A percentile compares a stretch with the other conserved stretches of the same genome.
Evolutionary conservation across 2,113 vertebrate genomes (phyloP).

Genomic region (Proterorhinus semilunaris): DNA sequence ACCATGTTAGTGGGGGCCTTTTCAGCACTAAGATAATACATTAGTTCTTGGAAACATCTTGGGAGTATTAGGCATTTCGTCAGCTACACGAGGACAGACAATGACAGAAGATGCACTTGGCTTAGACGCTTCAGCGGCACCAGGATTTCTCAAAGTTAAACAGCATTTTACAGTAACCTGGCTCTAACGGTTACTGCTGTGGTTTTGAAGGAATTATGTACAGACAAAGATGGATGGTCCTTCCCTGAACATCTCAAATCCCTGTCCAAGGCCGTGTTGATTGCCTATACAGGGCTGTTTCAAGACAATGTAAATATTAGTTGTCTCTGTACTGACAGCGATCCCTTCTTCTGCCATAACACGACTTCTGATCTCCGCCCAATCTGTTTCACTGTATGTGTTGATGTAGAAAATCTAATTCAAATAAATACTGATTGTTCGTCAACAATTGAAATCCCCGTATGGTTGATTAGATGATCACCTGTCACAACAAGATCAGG

Average conservation of each 20-base stretch:
- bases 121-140: constrained; percentile 27
- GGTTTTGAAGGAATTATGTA: constrained; percentile 32
- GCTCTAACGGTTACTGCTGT: constrained; percentile 9
- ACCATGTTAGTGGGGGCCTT: constrained; percentile 3
- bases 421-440: too few relatives aligned
- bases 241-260: constrained; percentile 28
- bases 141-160: constrained; percentile 27
- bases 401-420: too few relatives aligned
- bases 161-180: constrained; percentile 9
- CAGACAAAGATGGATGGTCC: constrained; percentile 39
- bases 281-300: neutral
- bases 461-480: too few relatives aligned
- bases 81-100: constrained; percentile 19
- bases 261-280: constrained; percentile 29
- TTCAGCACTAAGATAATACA: constrained; percentile 39
- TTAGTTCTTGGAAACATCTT: constrained; percentile 42
- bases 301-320: neutral
- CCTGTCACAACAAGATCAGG: too few relatives aligned
- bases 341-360: too few relatives aligned
- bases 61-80: constrained; percentile 19
- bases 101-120: constrained; percentile 33
- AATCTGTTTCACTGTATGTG: too few relatives aligned
- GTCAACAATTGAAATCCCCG: too few relatives aligned
- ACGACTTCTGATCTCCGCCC: too few relatives aligned
- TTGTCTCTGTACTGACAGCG: too few relatives aligned